These are phyloP conservation scores for Somateria mollissima DNA, from an alignment of 2,797 vertebrate genomes.

Conservation along the genomic window DNA sequence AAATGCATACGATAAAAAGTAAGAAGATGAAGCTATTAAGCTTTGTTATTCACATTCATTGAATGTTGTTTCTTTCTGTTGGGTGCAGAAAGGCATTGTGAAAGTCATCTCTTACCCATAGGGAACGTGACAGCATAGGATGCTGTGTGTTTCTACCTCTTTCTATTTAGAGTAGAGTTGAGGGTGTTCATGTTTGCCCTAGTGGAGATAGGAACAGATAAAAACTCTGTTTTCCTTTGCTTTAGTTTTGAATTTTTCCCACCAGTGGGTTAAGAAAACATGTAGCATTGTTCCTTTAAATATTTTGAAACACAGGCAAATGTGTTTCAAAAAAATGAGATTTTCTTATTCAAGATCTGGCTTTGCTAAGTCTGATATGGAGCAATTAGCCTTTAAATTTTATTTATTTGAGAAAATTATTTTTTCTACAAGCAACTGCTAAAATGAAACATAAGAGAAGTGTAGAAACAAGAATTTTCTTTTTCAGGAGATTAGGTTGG, in stretches of 20 bases:
- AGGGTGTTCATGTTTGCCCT: background rate
- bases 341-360: background rate
- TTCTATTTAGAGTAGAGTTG: background rate
- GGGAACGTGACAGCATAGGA: background rate
- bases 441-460: background rate
- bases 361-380: background rate
- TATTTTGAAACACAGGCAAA: background rate
- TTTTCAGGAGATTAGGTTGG: background rate
- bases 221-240: background rate
- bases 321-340: background rate
- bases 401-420: background rate
- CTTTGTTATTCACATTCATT: background rate
- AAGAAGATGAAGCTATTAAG: background rate
- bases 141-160: background rate
- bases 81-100: background rate
- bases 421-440: background rate
- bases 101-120: background rate
- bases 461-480: background rate
- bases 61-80: background rate
- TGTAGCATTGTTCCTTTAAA: background rate
- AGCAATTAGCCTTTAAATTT: background rate
- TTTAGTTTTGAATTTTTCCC: background rate
- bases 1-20: background rate
- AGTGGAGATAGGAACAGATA: background rate
- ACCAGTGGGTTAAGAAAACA: background rate